Conservation (phyloP, 2,888 invertebrate species). For the Hemistola chrysoprasaria region DNA sequence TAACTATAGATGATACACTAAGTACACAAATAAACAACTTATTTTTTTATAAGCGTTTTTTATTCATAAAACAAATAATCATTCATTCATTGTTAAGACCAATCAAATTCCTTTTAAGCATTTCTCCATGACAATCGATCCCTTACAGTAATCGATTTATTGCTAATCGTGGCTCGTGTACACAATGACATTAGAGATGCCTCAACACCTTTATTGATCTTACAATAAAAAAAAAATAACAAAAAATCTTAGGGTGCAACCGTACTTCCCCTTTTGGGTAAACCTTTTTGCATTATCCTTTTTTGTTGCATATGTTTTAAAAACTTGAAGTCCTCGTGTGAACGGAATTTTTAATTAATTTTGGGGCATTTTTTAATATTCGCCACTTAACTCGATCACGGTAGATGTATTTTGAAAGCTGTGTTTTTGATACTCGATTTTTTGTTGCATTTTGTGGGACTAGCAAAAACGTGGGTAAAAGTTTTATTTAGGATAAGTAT, state of each 20-base stretch:
- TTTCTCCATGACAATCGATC: constrained; percentile 20
- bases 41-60: too few species aligned
- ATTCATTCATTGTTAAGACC: not conserved
- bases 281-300: constrained; percentile 14
- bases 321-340: constrained; percentile 45
- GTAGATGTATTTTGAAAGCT: constrained; percentile 48
- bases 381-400: constrained; percentile 54
- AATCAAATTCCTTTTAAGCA: not conserved
- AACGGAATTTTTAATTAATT: constrained; percentile 45
- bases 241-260: constrained; percentile 23
- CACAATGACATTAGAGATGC: constrained; percentile 24
- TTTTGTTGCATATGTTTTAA: constrained; percentile 30
- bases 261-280: too few species aligned
- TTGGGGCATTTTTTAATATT: constrained; percentile 38
- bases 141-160: constrained; percentile 12
- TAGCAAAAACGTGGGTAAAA: constrained; percentile 41
- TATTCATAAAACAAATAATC: too few species aligned
- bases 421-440: constrained; percentile 38
- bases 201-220: constrained; percentile 41
- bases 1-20: too few species aligned
- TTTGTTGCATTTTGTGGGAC: constrained; percentile 21
- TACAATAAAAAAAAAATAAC: constrained; percentile 35
- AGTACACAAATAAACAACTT: too few species aligned
- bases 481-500: not conserved
- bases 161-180: constrained; percentile 37